Evolutionary conservation across 2,797 vertebrate genomes (phyloP).

Genomic region (Chelmon rostratus): DNA sequence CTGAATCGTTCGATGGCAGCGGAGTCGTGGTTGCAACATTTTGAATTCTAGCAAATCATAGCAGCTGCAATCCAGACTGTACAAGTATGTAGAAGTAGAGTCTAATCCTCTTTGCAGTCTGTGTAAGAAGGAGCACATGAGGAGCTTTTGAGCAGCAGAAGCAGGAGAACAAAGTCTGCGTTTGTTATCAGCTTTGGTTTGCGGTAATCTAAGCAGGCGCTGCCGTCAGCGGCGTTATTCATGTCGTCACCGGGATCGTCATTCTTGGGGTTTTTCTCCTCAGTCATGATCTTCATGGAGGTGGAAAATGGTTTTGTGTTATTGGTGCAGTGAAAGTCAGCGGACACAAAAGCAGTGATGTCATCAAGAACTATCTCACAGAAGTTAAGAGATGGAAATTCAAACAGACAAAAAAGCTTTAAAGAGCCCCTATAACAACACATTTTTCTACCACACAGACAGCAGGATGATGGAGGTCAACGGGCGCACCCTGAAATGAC

Average conservation of each 20-base stretch:
- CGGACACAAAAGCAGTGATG: background rate
- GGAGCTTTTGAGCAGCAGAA: conserved; percentile 35
- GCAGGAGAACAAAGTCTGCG: conserved; percentile 62
- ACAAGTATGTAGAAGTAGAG: conserved; percentile 10
- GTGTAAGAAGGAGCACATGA: conserved; percentile 77
- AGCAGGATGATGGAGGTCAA: background rate
- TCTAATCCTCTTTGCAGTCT: conserved; percentile 73
- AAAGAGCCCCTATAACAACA: background rate
- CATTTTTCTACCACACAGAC: too few relatives aligned
- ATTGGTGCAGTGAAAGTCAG: background rate
- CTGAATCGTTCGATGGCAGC: background rate
- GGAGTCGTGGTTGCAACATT: background rate
- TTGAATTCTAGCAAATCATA: conserved; percentile 23
- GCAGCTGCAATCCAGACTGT: conserved; percentile 19
- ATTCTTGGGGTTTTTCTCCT: background rate
- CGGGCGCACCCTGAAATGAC: background rate
- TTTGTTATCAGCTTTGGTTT: conserved; percentile 70
- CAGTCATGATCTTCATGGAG: background rate
- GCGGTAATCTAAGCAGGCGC: conserved; percentile 46
- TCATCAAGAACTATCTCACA: background rate
- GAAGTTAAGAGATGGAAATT: conserved; percentile 5
- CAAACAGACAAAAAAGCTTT: background rate
- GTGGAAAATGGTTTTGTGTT: conserved; percentile 14
- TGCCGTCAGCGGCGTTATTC: conserved; percentile 50
- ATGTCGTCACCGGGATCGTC: conserved; percentile 41